Evolutionary conservation across 2,113 vertebrate genomes (phyloP), one percentile per base, ranked within the genome.

Genomic region (Xiphias gladius): DNA sequence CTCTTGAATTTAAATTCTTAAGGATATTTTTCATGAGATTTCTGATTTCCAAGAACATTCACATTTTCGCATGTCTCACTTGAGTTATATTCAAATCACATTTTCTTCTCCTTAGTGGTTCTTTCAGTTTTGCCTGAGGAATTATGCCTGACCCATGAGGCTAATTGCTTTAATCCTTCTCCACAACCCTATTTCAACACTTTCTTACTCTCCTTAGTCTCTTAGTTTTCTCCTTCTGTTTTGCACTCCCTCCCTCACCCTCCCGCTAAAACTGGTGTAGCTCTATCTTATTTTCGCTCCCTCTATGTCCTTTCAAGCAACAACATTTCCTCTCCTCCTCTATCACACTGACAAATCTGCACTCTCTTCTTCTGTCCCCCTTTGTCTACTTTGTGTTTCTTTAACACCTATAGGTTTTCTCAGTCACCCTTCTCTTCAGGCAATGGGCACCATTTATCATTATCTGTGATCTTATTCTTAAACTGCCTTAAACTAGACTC

Each of bases 401-500:
- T 80, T 64, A 78, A 81, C 80, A 86, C 76, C 72, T 79, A 63
- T 71, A 74, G 50, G 30, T 82, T 83, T 80, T 73, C 35, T 48
- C 70, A 37, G 73, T 55, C 68, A 57, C 77, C 28, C 55, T 30
- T 74, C 80, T 76, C 76, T 79, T 66, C 59, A 24, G 68, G 79
- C 78, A 85, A 88, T 50, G 66, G 82, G 63, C 35, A 26, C 57
- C 37, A 75, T 91, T 88, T 88, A 59, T 89, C 83, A 82, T 90
- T 79, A 90, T 88, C 81, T 89, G 76, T 76, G 79, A 91, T 90
- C 83, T 76, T 55, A 79, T 70, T 65, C 73, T 73, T 80, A 84
- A 87, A 85, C 67, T 70, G 87, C 80, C 76, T 86, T 64, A 78
- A 92, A 91, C 89, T 85, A 85, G 90, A 89, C 87, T 86, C 80